phyloP scores from a whole-genome alignment of 2,888 invertebrate genomes.

The Orthonevra nobilis region DNA sequence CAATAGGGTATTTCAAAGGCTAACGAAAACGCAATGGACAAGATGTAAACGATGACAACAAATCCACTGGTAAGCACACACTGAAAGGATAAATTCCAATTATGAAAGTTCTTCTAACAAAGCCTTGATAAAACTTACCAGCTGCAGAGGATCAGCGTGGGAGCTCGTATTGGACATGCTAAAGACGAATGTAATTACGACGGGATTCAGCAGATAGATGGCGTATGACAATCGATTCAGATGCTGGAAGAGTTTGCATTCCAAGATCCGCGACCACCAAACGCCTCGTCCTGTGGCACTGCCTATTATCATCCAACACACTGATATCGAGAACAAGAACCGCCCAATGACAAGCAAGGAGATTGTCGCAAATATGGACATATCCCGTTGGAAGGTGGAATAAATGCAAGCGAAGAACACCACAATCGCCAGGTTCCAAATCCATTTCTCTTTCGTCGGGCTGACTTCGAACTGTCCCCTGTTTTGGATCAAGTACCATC shows the following conservation, averaged over 20 bases:
- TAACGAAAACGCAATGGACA: constrained; percentile 47
- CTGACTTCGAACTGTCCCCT: constrained; percentile 74
- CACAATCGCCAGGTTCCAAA: constrained; percentile 77
- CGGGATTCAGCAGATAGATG: constrained; percentile 83
- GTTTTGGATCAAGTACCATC: constrained; percentile 78
- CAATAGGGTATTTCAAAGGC: constrained; percentile 62
- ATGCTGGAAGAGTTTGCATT: constrained; percentile 78
- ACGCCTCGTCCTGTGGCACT: constrained; percentile 82
- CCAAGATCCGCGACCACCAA: constrained; percentile 79
- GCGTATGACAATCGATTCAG: constrained; percentile 83
- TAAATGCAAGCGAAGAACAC: constrained; percentile 77
- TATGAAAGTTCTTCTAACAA: no score
- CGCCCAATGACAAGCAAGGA: constrained; percentile 81
- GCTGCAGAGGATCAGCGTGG: constrained; percentile 79
- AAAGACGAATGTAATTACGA: constrained; percentile 81
- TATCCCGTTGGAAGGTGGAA: constrained; percentile 78
- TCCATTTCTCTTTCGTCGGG: constrained; percentile 74
- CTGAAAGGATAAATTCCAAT: constrained; percentile 66
- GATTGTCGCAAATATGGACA: constrained; percentile 80
- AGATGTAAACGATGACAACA: constrained; percentile 66
- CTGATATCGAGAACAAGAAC: constrained; percentile 81
- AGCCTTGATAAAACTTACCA: constrained; percentile 74
- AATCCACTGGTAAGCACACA: constrained; percentile 71
- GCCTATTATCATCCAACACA: constrained; percentile 83
- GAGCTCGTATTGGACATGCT: constrained; percentile 78